Conservation (phyloP, 2,113 vertebrate genomes). For the Grantiella picta region DNA sequence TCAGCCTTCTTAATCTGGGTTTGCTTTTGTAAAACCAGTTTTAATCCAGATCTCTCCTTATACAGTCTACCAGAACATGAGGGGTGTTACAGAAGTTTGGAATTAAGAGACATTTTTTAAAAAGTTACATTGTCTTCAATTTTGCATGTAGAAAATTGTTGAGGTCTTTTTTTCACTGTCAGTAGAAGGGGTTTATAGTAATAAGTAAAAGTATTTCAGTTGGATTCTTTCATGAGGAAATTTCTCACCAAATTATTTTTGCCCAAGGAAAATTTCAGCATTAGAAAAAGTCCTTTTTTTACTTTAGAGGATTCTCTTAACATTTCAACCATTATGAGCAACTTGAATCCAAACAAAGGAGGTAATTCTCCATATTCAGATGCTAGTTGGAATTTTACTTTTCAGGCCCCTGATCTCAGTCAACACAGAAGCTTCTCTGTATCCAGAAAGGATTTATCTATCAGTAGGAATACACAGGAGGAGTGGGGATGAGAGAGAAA, state of each 20-base stretch:
- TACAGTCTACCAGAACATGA: not conserved
- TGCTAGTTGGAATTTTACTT: not conserved
- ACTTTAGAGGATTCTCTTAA: not conserved
- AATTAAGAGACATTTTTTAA: not conserved
- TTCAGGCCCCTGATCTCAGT: not conserved
- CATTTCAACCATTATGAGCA: not conserved
- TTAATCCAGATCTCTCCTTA: conserved; percentile 17
- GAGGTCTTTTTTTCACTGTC: not conserved
- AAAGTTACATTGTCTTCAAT: not conserved
- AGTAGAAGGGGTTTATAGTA: not conserved
- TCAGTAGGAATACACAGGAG: not conserved
- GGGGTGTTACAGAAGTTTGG: not conserved
- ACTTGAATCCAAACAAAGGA: not conserved
- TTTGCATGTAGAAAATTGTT: not conserved
- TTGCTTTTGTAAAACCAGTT: conserved; percentile 33
- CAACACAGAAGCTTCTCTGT: not conserved
- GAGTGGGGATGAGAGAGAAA: not conserved
- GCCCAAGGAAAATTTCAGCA: not conserved
- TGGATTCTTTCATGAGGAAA: not conserved
- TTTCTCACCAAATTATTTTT: not conserved
- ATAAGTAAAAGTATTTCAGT: not conserved
- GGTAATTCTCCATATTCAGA: not conserved
- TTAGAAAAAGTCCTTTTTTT: not conserved
- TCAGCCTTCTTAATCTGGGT: conserved; percentile 35
- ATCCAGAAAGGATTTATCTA: not conserved